Conservation (phyloP, 2,888 invertebrate species). For the Drosophila acutilabella region DNA sequence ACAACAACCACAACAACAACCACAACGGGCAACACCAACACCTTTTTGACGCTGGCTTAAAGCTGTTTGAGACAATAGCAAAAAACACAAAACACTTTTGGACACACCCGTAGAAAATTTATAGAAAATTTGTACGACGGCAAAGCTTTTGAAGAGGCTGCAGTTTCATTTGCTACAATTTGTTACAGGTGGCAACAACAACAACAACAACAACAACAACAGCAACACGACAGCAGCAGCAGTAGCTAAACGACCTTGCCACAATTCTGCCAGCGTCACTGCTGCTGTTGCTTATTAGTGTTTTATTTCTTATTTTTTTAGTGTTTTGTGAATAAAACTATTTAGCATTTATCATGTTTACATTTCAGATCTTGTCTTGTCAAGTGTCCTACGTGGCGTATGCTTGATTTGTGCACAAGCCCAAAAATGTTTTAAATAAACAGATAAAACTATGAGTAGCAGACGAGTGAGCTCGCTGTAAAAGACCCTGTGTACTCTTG, state of each 20-base stretch:
- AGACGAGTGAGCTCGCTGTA: neutral
- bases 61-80: slow-evolving; percentile 11
- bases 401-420: slow-evolving; percentile 50
- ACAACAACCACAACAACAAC: slow-evolving; percentile 13
- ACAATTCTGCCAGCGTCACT: slow-evolving; percentile 36
- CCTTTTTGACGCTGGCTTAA: slow-evolving; percentile 41
- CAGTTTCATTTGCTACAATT: slow-evolving; percentile 69
- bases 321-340: slow-evolving; percentile 12
- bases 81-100: slow-evolving; percentile 23
- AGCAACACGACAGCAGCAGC: slow-evolving; percentile 34
- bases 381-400: slow-evolving; percentile 46
- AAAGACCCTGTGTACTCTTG: neutral
- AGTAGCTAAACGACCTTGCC: slow-evolving; percentile 66
- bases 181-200: slow-evolving; percentile 66
- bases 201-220: slow-evolving; percentile 35
- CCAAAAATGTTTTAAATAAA: slow-evolving; percentile 16
- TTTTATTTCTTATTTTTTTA: slow-evolving; percentile 11
- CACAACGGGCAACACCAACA: slow-evolving; percentile 44
- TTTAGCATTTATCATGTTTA: slow-evolving; percentile 41
- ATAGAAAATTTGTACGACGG: slow-evolving; percentile 43
- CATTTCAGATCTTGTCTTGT: slow-evolving; percentile 36
- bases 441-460: neutral
- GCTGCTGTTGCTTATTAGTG: slow-evolving; percentile 43
- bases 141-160: slow-evolving; percentile 59
- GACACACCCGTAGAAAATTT: slow-evolving; percentile 69